Percentiles rank a stretch among this genome's conserved stretches.
Conservation (phyloP, 53 echinoderm and acorn worm species). For the Pentamera pediparva region DNA sequence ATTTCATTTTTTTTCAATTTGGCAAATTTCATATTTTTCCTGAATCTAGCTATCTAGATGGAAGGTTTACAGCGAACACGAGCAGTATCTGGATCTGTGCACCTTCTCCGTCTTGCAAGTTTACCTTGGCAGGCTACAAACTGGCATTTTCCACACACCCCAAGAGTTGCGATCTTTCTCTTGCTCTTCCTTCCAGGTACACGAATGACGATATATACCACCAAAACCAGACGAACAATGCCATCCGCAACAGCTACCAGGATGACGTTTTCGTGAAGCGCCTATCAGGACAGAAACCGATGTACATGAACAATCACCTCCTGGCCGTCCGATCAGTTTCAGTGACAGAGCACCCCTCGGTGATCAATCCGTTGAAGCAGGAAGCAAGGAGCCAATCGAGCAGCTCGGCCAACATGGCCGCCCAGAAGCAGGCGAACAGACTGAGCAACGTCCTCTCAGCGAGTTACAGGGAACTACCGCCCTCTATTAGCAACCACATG, state of each 20-base stretch:
- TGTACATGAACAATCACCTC: slow-evolving; percentile 22
- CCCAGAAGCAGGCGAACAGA: slow-evolving; percentile 18
- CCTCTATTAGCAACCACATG: slow-evolving; percentile 63
- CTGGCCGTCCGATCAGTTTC: slow-evolving; percentile 37
- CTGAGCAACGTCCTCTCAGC: slow-evolving; percentile 58
- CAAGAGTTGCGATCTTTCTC: no score
- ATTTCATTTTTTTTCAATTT: no score
- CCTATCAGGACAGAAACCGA: not conserved
- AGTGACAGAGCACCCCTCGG: slow-evolving; percentile 30
- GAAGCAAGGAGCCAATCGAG: not conserved
- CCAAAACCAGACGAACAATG: slow-evolving; percentile 23
- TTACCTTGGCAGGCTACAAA: no score
- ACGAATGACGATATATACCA: slow-evolving; percentile 13
- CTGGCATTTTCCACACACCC: no score
- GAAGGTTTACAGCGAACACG: no score
- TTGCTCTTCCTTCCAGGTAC: no score
- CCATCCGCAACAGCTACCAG: not conserved
- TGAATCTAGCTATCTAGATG: no score
- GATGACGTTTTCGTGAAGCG: slow-evolving; percentile 2
- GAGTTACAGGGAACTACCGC: slow-evolving; percentile 63
- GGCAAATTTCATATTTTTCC: no score
- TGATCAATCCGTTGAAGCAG: not conserved
- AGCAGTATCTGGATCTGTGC: no score
- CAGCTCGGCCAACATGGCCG: not conserved
- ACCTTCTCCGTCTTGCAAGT: no score